phyloP scores from a whole-genome alignment of 2,113 vertebrate species.

The Atractosteus spatula region DNA sequence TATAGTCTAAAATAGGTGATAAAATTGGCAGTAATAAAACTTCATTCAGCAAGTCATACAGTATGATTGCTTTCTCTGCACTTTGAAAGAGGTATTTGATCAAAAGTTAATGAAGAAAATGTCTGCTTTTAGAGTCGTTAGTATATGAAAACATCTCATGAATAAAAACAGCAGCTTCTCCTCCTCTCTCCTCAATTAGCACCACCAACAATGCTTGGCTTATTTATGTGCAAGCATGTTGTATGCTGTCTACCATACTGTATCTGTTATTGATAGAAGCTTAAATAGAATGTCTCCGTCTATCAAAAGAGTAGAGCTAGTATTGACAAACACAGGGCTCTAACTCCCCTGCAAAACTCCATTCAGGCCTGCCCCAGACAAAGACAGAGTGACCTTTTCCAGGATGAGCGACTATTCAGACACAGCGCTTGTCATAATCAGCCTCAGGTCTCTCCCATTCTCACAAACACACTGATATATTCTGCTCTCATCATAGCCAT shows the following conservation, averaged over 20 bases:
- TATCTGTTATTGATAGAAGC: background rate
- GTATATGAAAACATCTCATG: background rate
- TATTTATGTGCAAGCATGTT: background rate
- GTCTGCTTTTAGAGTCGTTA: background rate
- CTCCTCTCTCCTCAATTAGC: no score
- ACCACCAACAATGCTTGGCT: background rate
- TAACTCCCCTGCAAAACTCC: background rate
- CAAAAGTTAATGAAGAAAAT: no score
- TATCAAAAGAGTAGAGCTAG: background rate
- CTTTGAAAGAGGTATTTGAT: no score
- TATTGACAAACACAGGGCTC: slow-evolving; percentile 1
- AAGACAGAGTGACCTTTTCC: background rate
- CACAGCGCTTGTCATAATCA: background rate
- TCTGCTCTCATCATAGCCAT: no score
- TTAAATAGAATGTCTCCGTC: background rate
- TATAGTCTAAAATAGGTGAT: background rate
- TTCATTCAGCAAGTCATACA: background rate
- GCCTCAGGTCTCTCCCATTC: background rate
- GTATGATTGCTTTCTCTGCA: background rate
- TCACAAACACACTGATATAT: background rate
- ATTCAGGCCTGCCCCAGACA: slow-evolving; percentile 5
- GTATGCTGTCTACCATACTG: background rate
- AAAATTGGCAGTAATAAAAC: background rate
- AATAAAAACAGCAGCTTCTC: no score
- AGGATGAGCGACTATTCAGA: background rate